Percentiles rank a stretch among this genome's conserved stretches.
These are phyloP conservation scores for Saturnia pavonia DNA, from an alignment of 2,888 invertebrate genomes.

Conservation along the genomic window DNA sequence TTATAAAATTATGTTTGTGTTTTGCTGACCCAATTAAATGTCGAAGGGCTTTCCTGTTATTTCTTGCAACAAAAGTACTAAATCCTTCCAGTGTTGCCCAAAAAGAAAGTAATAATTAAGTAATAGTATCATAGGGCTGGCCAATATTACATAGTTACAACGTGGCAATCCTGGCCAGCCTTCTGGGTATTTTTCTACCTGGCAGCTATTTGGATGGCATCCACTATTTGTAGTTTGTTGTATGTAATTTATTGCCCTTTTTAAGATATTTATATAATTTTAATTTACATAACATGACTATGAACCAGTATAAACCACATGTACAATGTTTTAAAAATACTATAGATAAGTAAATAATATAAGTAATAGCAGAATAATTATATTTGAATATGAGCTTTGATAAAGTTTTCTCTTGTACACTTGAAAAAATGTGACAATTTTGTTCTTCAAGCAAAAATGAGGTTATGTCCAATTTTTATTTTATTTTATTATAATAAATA, in stretches of 20 bases:
- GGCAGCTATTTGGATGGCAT: too few species aligned
- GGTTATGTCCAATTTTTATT: background rate
- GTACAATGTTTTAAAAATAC: too few species aligned
- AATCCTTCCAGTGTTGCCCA: background rate
- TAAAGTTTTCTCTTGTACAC: background rate
- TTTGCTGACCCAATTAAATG: background rate
- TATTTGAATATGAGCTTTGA: background rate
- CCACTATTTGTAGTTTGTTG: too few species aligned
- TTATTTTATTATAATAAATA: background rate
- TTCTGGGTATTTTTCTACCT: too few species aligned
- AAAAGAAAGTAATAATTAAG: background rate
- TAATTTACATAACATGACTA: too few species aligned
- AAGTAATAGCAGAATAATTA: background rate
- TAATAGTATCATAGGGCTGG: too few species aligned
- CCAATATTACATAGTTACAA: too few species aligned
- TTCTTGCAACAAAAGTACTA: background rate
- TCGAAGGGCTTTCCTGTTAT: background rate
- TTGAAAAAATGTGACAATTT: background rate
- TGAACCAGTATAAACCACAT: too few species aligned
- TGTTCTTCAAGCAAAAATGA: background rate
- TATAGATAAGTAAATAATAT: background rate
- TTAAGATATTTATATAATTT: too few species aligned
- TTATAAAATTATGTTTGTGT: background rate
- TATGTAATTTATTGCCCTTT: too few species aligned
- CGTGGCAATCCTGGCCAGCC: too few species aligned